These are phyloP conservation scores for Stigmatopora argus DNA, from an alignment of 2,113 vertebrate species.

Conservation along the genomic window DNA sequence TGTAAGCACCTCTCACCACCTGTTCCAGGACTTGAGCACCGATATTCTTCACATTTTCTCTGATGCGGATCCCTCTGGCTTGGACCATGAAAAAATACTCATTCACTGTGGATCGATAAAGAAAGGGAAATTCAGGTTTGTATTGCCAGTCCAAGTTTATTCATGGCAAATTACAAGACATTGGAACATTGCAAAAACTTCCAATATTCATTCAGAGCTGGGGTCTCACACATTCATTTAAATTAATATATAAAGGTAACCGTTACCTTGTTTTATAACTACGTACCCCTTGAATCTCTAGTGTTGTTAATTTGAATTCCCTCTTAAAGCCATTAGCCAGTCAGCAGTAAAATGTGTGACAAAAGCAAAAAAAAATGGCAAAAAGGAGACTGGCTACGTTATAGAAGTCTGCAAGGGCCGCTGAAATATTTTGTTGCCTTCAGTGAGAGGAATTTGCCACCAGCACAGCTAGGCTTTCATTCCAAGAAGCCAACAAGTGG, in stretches of 20 bases:
- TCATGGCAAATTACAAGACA: background rate
- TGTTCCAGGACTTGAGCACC: conserved; percentile 94
- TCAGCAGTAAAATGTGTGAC: background rate
- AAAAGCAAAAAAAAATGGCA: background rate
- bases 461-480: conserved; percentile 20
- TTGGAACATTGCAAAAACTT: background rate
- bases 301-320: background rate
- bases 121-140: conserved; percentile 4
- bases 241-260: background rate
- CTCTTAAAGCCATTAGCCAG: background rate
- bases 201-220: background rate
- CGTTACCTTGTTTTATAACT: background rate
- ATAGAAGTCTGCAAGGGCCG: no score
- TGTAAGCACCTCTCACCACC: conserved; percentile 90
- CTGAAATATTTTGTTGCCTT: conserved; percentile 20
- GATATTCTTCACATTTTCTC: conserved; percentile 87
- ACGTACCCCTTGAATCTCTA: background rate
- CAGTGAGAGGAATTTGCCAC: conserved; percentile 23
- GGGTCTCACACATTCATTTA: background rate
- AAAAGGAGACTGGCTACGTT: background rate
- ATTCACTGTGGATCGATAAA: conserved; percentile 77
- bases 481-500: conserved; percentile 19
- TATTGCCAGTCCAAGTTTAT: background rate
- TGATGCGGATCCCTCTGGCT: conserved; percentile 88
- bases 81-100: conserved; percentile 99